Evolutionary conservation across 2,888 invertebrate genomes (phyloP), one percentile per base, ranked within the genome.

Genomic region (Blastobasis lacticolella): DNA sequence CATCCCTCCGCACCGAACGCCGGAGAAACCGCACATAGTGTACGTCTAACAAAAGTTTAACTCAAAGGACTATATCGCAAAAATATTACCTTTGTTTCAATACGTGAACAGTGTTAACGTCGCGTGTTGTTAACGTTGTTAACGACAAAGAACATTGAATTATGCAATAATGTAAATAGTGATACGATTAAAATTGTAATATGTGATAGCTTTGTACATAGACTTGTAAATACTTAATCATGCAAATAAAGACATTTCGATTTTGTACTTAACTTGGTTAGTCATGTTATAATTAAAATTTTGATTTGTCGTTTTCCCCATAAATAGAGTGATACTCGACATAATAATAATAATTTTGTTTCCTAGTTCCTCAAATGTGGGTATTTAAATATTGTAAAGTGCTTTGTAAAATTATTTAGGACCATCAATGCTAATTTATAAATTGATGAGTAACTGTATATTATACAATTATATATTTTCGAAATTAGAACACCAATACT

Each of bases 1-100:
- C 9, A 89, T 89, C 49, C 88, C 89, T 56, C 87, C 82, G 55
- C 89, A 89, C 66, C 78, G 86, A 67, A 88, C 89, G 60, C 88
- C 88, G 51, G 90, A 90, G 66, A 88, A 89, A 74, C 89, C 90
- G 55, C 90, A 90, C 77, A 89, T 90, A 83, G 90, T 90, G 78
- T 90, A 90, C 65, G 90, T 90, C 67, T 90, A 89, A 88, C 88
- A 84, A 71, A 85, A 79, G 74, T 75, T 81, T 76, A 77, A 71
- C 63, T 74, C 75, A 73, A 78, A 73, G 75, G 75, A 83, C 81
- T 75, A 75, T 80, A 72, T 79, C 68, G 66, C 64, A 60, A 69
- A 76, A 74, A 74, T 75, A 71, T 75, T 73, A 69, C 74, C 73
- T 73, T 78, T 77, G 73, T 73, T 77, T 68, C 40, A 36, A 47